Base-by-base conservation (phyloP, 2,888 invertebrate genomes). In the Brassicogethes aeneus region DNA sequence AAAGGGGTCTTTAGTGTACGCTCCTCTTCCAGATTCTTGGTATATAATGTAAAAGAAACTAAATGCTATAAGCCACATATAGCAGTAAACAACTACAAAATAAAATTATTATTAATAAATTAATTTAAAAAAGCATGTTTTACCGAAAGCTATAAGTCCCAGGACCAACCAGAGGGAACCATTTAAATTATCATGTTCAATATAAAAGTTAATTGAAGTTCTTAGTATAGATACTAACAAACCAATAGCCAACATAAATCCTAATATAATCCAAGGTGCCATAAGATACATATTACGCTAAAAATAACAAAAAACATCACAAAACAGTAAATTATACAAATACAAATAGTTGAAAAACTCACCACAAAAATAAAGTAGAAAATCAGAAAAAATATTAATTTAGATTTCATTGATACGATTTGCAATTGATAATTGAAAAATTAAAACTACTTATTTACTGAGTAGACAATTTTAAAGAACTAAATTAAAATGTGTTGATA, bases 181-280 rank as follows among this genome's bases (percentile, higher is more conserved):
- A 50, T 73, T 72, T 16, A 77, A 51, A 33, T 66, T 59, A 35
- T 76, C 74, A 2, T 56, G 64, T 48, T 84, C 77, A 45, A 83
- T 73, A 66, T 82, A 83, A 63, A 80, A 80, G 35, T 80, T 79
- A 51, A 87, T 80, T 32, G 82, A 77, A 13, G 85, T 88, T 63
- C 86, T 87, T 41, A 89, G 74, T 29, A 89, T 77, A 44, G 86
- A 88, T 51, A 89, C 80, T 34, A 87, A 70, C 41, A 88, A 65
- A 1, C 85, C 86, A 48, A 89, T 74, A 5, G 82, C 82, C 37
- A 88, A 72, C 73, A 89, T 82, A 42, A 88, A 78, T 2, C 87
- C 88, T 37, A 89, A 72, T 36, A 85, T 77, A 29, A 90, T 85
- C 85, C 86, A 89, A 3, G 88, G 88, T 39, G 88, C 73, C 86